Conservation (phyloP, 2,888 invertebrate species). For the Eledona agricola region DNA sequence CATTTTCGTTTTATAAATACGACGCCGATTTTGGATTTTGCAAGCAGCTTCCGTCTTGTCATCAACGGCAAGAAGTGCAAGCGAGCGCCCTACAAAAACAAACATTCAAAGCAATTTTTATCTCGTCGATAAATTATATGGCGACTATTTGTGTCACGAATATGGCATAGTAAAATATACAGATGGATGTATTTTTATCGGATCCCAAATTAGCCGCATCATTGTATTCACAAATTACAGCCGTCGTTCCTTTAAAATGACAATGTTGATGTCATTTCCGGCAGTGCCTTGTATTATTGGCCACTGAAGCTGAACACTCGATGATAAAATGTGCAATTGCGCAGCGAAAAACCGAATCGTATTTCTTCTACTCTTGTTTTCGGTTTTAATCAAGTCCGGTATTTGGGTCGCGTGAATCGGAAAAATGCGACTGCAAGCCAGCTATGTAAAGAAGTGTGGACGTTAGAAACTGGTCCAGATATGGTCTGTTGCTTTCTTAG, state of each 20-base stretch:
- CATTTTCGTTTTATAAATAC: slow-evolving; percentile 4
- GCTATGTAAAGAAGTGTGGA: slow-evolving; percentile 18
- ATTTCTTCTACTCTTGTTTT: no score
- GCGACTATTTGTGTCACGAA: no score
- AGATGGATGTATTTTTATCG: slow-evolving; percentile 21
- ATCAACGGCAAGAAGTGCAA: no score
- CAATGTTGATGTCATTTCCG: slow-evolving; percentile 31
- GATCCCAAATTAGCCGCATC: slow-evolving; percentile 28
- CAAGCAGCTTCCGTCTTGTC: no score
- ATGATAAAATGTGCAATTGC: neutral
- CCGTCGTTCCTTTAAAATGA: slow-evolving; percentile 21
- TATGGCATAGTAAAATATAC: slow-evolving; percentile 14
- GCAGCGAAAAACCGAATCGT: no score
- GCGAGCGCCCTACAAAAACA: no score
- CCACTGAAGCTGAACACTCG: slow-evolving; percentile 21
- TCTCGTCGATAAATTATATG: no score
- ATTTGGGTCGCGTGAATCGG: no score
- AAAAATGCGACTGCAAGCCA: slow-evolving; percentile 3
- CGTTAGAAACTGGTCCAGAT: slow-evolving; percentile 46
- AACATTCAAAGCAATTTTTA: no score
- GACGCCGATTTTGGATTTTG: no score
- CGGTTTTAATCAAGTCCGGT: no score
- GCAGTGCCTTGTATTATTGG: slow-evolving; percentile 24
- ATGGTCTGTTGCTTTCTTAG: slow-evolving; percentile 44
- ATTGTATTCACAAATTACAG: slow-evolving; percentile 24